Percentiles rank a stretch among this genome's conserved stretches.
Evolutionary conservation across 2,888 invertebrate species (phyloP).

Genomic region (Callinectes sapidus): DNA sequence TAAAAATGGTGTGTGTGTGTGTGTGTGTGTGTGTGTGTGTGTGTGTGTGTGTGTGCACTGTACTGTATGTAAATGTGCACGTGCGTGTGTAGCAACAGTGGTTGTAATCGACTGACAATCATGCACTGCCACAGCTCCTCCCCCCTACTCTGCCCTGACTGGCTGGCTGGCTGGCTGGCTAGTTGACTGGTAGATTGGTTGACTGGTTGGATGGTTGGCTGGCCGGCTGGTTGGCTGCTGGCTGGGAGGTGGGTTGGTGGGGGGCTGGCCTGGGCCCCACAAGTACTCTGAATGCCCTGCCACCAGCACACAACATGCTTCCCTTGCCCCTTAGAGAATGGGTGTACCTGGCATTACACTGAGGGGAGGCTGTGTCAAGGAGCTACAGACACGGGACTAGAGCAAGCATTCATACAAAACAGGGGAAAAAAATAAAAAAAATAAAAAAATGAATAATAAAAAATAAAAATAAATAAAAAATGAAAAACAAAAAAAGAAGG

Average conservation of each 20-base stretch:
- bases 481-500: constrained; percentile 10
- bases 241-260: constrained; percentile 30
- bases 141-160: constrained; percentile 52
- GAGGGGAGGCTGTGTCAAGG: constrained; percentile 58
- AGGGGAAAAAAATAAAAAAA: constrained; percentile 27
- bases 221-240: constrained; percentile 5
- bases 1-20: not conserved
- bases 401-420: constrained; percentile 68
- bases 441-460: constrained; percentile 34
- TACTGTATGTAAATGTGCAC: not conserved
- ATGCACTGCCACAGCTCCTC: constrained; percentile 53
- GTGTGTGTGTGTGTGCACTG: not conserved
- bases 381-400: constrained; percentile 69
- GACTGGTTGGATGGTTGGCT: not conserved
- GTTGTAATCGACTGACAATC: constrained; percentile 48
- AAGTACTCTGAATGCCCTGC: not conserved
- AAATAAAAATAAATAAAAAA: constrained; percentile 20
- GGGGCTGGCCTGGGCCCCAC: constrained; percentile 23
- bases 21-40: constrained; percentile 13
- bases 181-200: constrained; percentile 18
- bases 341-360: constrained; percentile 59
- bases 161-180: constrained; percentile 49
- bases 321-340: constrained; percentile 41
- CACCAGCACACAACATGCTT: constrained; percentile 58
- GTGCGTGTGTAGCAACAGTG: not conserved